Percentiles rank a stretch among this genome's conserved stretches.
These are phyloP conservation scores for Oryzias curvinotus DNA, from an alignment of 2,113 vertebrate genomes.

Conservation along the genomic window DNA sequence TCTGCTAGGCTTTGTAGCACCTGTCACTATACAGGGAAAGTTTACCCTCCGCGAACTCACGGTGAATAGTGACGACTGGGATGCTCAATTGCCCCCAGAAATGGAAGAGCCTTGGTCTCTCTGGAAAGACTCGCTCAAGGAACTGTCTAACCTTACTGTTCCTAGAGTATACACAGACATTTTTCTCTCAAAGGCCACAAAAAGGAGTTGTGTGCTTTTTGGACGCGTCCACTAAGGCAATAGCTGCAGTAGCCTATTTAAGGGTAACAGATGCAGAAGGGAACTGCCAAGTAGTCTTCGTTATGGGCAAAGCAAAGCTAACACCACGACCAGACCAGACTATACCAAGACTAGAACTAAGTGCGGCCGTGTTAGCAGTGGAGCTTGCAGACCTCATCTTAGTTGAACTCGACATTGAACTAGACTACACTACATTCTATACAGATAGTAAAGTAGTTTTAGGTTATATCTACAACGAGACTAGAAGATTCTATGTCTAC, in stretches of 20 bases:
- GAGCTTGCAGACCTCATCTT: no score
- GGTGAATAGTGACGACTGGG: not conserved
- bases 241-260: not conserved
- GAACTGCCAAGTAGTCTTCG: no score
- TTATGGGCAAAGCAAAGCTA: no score
- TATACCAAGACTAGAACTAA: no score
- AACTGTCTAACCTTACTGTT: not conserved
- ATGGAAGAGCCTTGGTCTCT: not conserved
- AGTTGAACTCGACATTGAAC: no score
- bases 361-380: no score
- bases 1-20: not conserved
- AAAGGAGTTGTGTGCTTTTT: not conserved
- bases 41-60: constrained; percentile 1
- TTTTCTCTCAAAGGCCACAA: not conserved
- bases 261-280: no score
- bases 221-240: not conserved
- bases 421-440: no score
- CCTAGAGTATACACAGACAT: not conserved
- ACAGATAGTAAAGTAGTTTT: no score
- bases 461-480: no score
- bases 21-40: not conserved
- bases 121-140: not conserved
- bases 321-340: no score
- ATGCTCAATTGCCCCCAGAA: not conserved
- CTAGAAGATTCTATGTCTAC: no score